Evolutionary conservation across 1,140 invertebrate genomes (phyloP).

Genomic region (Melipona quadrifasciata): DNA sequence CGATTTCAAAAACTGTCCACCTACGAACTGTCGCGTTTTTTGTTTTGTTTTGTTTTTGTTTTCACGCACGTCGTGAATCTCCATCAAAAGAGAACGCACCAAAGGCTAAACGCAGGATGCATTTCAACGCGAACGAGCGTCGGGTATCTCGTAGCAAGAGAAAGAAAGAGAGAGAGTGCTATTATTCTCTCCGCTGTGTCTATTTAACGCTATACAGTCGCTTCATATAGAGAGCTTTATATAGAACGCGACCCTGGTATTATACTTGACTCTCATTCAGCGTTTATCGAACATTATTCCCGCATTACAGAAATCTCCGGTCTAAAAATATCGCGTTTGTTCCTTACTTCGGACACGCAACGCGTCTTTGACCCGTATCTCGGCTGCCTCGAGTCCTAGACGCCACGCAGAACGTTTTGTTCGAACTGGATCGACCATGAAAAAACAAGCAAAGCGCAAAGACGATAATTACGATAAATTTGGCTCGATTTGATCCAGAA

Average conservation of each 20-base stretch:
- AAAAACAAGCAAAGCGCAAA: neutral
- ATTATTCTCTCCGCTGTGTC: neutral
- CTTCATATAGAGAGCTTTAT: neutral
- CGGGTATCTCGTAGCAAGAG: neutral
- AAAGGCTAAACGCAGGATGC: neutral
- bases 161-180: no score
- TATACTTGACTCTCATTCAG: neutral
- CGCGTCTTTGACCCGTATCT: neutral
- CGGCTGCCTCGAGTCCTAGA: neutral
- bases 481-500: conserved; percentile 1
- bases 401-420: neutral
- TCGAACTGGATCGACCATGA: neutral
- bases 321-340: neutral
- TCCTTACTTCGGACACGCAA: neutral
- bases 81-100: neutral
- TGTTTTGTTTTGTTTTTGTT: no score
- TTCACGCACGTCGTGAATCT: no score
- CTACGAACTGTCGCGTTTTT: neutral
- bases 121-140: neutral
- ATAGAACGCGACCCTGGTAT: neutral
- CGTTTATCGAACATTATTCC: neutral
- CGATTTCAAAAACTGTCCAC: neutral
- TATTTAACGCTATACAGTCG: neutral
- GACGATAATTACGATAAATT: conserved; percentile 8
- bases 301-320: neutral